Evolutionary conservation across 2,888 invertebrate species (phyloP), one percentile per base, ranked within the genome.

Genomic region (Drosophila ezoana): DNA sequence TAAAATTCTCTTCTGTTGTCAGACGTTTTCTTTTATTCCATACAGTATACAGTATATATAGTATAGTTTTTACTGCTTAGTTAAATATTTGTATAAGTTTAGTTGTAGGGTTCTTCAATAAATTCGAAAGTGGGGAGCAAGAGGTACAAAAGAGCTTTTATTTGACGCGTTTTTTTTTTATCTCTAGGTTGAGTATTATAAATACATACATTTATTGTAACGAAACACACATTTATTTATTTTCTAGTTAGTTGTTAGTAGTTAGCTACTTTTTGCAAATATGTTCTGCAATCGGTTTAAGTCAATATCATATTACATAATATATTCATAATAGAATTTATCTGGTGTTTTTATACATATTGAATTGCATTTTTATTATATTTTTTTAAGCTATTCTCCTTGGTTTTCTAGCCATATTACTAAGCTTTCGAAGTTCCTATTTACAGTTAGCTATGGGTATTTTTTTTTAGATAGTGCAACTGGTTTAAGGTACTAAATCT

Each of bases 101-200:
- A 18, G 23, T 74, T 44, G 68, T 49, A 49, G 82, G 72, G 54
- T 70, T 67, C 56, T 47, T 63, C 58, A 69, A 64, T 85, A 86
- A 86, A 86, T 86, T 86, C 85, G 85, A 86, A 81, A 86, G 82
- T 87, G 79, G 84, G 86, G 77, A 77, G 81, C 82, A 84, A 79
- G 75, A 87, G 85, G 85, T 86, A 86, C 85, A 87, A 86, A 86
- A 87, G 84, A 85, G 74, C 68, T 80, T 74, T 74, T 40, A 43
- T 18, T 63, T n/a, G 58, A 66, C 11, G 41, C 41, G 45, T 49
- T 58, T 58, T n/a, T 23, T 18, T 37, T 38, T 44, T 43, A 58
- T 28, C 23, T n/a, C 35, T 59, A 49, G n/a, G 14, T 47, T 38
- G 10, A 45, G 45, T 64, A 35, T 57, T 33, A 51, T 28, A 65